These are phyloP conservation scores for Ginglymostoma cirratum DNA, from an alignment of 2,113 vertebrate species.

Conservation along the genomic window DNA sequence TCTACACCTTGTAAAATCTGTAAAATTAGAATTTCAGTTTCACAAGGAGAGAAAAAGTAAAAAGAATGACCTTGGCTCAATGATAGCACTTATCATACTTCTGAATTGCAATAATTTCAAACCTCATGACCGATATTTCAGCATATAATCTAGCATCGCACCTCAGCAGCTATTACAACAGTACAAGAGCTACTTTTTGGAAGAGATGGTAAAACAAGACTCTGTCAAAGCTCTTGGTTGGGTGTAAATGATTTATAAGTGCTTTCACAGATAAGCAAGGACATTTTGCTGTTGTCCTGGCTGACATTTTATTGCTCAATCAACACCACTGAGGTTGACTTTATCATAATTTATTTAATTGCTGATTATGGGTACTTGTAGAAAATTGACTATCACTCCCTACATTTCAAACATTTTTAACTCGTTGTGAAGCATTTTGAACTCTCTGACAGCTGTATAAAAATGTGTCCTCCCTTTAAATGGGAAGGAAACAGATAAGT, in stretches of 20 bases:
- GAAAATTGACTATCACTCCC: background rate
- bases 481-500: background rate
- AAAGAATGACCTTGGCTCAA: background rate
- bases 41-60: background rate
- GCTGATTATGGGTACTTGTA: background rate
- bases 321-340: background rate
- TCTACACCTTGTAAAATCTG: background rate
- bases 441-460: background rate
- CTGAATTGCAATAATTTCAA: background rate
- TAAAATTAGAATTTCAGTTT: background rate
- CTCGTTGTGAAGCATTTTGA: too few species aligned
- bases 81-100: background rate
- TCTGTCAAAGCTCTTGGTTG: background rate
- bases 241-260: background rate
- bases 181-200: too few species aligned
- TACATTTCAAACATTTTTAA: background rate
- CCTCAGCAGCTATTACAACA: background rate
- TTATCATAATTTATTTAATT: background rate
- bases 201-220: background rate
- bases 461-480: background rate
- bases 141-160: background rate
- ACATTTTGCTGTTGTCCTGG: background rate
- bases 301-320: background rate
- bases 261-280: too few species aligned
- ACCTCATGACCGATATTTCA: background rate